Evolutionary conservation across 1,140 invertebrate genomes (phyloP).

Genomic region (Ptiloglossa arizonensis): DNA sequence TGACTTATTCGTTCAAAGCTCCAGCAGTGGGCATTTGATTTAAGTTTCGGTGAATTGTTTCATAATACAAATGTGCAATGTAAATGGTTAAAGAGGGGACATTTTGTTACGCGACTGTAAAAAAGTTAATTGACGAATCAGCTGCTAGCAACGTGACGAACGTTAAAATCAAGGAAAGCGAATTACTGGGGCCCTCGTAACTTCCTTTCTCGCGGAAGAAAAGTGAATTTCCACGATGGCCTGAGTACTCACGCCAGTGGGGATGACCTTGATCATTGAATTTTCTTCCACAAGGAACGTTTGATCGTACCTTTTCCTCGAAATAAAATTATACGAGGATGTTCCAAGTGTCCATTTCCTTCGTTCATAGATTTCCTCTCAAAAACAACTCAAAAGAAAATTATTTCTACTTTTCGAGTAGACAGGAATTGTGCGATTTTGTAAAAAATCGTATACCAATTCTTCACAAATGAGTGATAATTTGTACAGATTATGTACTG

Average conservation of each 20-base stretch:
- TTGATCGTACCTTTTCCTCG: background rate
- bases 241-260: background rate
- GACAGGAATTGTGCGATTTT: too few species aligned
- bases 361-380: background rate
- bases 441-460: too few species aligned
- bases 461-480: too few species aligned
- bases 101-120: too few species aligned
- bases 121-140: slow-evolving; percentile 21
- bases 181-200: slow-evolving; percentile 2
- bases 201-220: slow-evolving; percentile 10
- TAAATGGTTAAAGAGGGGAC: too few species aligned
- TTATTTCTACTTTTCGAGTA: too few species aligned
- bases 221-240: slow-evolving; percentile 36
- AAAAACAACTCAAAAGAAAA: too few species aligned
- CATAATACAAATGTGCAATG: too few species aligned
- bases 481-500: too few species aligned
- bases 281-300: slow-evolving; percentile 4
- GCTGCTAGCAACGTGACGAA: background rate
- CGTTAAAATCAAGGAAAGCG: slow-evolving; percentile 15
- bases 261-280: slow-evolving; percentile 43
- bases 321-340: slow-evolving; percentile 9
- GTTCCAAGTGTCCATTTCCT: slow-evolving; percentile 4
- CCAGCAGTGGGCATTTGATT: too few species aligned
- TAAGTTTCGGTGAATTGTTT: too few species aligned
- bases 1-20: too few species aligned